Evolutionary conservation across 2,888 invertebrate genomes (phyloP), one percentile per base, ranked within the genome.

Genomic region (Meandrusa payeni): DNA sequence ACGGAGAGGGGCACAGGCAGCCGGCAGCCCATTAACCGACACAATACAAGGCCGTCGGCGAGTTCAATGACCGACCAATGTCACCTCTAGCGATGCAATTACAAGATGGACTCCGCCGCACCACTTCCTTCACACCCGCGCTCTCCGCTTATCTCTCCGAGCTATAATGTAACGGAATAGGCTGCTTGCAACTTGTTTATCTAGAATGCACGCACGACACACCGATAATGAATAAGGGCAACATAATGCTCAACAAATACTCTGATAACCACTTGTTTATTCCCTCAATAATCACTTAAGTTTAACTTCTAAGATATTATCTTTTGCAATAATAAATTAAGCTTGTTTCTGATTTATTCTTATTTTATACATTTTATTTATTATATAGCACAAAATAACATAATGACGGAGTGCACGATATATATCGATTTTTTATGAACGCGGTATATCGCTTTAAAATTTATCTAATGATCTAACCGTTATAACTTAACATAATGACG

Each of bases 21-120:
- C 37, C 40, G 37, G 45, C 51, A 52, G 50, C 54, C 58, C 48
- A 61, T 57, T 59, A 61, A 53, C 57, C 52, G 52, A 55, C 52
- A 52, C 43, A 66, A 54, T 41, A 51, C 66, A 69, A 71, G 66
- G 65, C 62, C 62, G 55, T 46, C 50, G 49, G 6, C 41, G 43
- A 50, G 77, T 72, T 79, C 79, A 64, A 64, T 58, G 77, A 64
- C 77, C 79, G 68, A 58, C 50, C 78, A 83, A 82, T 73, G 83
- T 83, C 83, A 83, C 81, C 83, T 82, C 59, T 76, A 73, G 64
- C 61, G 61, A 55, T 56, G 68, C 66, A 69, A 55, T 66, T 58
- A 69, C 70, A 74, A 51, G 54, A 50, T 42, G 64, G 68, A 59
- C 50, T 54, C 54, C 50, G 52, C 54, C 52, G 55, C 55, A 51